Evolutionary conservation across 2,113 vertebrate species (phyloP), one percentile per base, ranked within the genome.

Genomic region (Harpagus bidentatus): DNA sequence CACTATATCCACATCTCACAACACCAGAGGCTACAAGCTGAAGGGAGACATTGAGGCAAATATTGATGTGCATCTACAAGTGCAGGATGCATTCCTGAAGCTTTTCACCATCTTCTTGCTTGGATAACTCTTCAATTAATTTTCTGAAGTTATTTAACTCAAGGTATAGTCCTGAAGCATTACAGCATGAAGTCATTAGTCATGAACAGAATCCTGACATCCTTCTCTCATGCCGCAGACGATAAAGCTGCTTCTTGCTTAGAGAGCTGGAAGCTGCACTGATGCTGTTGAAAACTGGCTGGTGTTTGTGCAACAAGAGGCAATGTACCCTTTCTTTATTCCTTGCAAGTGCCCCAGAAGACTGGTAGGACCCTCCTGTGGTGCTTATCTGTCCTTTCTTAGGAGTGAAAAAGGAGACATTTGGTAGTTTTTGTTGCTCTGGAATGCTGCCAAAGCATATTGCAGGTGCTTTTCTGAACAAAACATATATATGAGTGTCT

Each of bases 81-180:
- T 25, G n/a, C 26, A 86, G 28, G n/a, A 74, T 83, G 31, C 50
- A 77, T 16, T 95, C 59, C 71, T 88, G 59, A 88, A 86, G 32
- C 63, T 83, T 93, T 93, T 88, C 26, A 59, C 42, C 84, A 11
- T 83, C 50, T 81, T 73, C 55, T 92, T 74, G 79, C 88, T 95
- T 96, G 93, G 79, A 48, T 86, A 77, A 86, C 48, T 77, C 76
- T 88, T 92, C 63, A 90, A 78, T 93, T 94, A 90, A 92, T 97
- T 93, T 94, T 93, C 74, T 34, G n/a, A 92, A 83, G 74, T 93
- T 94, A 81, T 81, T 93, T 92, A 92, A 88, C 67, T 93, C 59
- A 74, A 81, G 85, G 67, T 93, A 38, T 78, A 92, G 76, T 74
- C 50, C 72, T 84, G 95, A 92, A 95, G 90, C 83, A 86, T 74